Conservation (phyloP, 2,797 vertebrate species). For the Gouania willdenowi region DNA sequence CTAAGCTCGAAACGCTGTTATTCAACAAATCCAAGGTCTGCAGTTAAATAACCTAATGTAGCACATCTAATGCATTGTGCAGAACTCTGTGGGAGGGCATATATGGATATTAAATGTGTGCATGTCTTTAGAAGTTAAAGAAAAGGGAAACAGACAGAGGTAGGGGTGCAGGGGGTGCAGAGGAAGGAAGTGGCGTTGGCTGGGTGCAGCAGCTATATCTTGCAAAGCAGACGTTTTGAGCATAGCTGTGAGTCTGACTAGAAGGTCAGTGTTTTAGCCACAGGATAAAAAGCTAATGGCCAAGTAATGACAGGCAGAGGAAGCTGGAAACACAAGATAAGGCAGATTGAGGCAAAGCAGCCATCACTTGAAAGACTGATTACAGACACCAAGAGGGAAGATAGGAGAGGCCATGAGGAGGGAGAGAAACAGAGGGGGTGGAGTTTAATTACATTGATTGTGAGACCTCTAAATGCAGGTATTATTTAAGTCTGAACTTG, state of each 20-base stretch:
- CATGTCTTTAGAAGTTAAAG: no score
- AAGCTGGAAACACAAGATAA: constrained; percentile 66
- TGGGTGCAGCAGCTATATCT: constrained; percentile 48
- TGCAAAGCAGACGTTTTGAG: constrained; percentile 47
- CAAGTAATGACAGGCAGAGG: constrained; percentile 57
- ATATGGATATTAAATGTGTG: not conserved
- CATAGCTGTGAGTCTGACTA: constrained; percentile 34
- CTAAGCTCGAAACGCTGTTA: no score
- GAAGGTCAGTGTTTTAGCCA: constrained; percentile 59
- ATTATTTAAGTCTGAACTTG: no score
- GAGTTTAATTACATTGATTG: no score
- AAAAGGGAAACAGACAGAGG: not conserved
- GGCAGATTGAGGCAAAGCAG: constrained; percentile 52
- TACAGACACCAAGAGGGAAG: constrained; percentile 26
- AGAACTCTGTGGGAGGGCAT: not conserved
- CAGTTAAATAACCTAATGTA: no score
- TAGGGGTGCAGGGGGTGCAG: not conserved
- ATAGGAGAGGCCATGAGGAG: no score
- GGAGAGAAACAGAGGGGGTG: constrained; percentile 2
- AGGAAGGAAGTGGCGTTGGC: no score
- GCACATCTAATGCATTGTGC: not conserved
- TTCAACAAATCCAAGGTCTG: no score
- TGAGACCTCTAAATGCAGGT: no score
- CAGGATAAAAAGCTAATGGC: constrained; percentile 58
- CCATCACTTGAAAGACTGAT: constrained; percentile 47